Percentiles rank a stretch among this genome's conserved stretches.
These are phyloP conservation scores for Ooceraea biroi DNA, from an alignment of 1,140 invertebrate genomes.

Conservation along the genomic window DNA sequence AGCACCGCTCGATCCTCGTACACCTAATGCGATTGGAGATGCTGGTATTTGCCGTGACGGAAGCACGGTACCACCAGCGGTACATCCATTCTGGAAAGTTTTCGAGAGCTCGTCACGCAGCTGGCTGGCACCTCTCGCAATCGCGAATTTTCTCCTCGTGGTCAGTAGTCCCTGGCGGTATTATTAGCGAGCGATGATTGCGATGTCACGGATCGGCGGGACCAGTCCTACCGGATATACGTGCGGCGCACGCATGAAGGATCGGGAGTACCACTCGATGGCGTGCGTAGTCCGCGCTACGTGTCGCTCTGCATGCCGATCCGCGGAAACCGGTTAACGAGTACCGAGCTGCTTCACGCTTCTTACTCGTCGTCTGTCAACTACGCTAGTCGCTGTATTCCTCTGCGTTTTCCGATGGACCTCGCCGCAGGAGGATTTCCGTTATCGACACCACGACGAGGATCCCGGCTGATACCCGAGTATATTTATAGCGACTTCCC, in stretches of 20 bases:
- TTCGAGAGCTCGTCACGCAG: neutral
- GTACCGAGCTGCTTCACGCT: constrained; percentile 68
- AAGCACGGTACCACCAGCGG: neutral
- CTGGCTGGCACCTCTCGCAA: neutral
- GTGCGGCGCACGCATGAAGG: constrained; percentile 63
- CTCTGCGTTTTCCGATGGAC: constrained; percentile 48
- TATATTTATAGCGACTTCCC: neutral
- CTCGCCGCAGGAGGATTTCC: neutral
- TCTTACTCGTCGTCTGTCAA: constrained; percentile 74
- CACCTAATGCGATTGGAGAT: neutral
- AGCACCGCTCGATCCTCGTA: neutral
- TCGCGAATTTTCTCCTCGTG: neutral
- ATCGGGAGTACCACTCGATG: constrained; percentile 59
- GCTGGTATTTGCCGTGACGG: constrained; percentile 12
- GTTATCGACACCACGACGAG: neutral
- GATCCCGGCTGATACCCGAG: neutral
- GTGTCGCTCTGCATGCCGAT: constrained; percentile 79
- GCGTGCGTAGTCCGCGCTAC: constrained; percentile 69
- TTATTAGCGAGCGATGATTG: constrained; percentile 68
- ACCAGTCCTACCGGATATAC: constrained; percentile 66
- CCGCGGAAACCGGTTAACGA: constrained; percentile 79
- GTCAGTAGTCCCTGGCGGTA: constrained; percentile 23
- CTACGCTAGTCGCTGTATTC: neutral
- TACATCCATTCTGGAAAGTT: neutral
- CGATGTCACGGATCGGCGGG: constrained; percentile 60